These are phyloP conservation scores for Scophthalmus maximus DNA, from an alignment of 2,113 vertebrate species.

Conservation along the genomic window DNA sequence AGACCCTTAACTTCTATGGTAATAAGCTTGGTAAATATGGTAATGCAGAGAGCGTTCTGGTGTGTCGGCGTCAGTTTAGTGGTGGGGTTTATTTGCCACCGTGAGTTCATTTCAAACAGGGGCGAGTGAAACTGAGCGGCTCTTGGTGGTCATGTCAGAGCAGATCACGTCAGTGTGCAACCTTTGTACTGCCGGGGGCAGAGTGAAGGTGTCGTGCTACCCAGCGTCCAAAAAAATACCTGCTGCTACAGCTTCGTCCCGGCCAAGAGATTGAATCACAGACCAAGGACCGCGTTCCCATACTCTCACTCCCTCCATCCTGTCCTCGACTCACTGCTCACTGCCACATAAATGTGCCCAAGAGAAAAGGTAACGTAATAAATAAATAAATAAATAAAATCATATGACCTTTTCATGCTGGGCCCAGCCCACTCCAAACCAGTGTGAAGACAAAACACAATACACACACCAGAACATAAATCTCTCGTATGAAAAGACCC, in stretches of 20 bases:
- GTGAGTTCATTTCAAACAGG: too few species aligned
- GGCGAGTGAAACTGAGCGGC: too few species aligned
- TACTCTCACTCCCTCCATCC: neutral
- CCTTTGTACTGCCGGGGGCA: neutral
- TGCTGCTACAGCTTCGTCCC: neutral
- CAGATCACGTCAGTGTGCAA: neutral
- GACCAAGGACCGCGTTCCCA: neutral
- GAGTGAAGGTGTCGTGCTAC: neutral
- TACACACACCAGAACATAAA: too few species aligned
- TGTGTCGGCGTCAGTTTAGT: too few species aligned
- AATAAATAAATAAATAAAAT: neutral
- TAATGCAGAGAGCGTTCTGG: too few species aligned
- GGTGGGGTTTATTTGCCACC: neutral
- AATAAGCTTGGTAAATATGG: too few species aligned
- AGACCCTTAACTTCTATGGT: too few species aligned
- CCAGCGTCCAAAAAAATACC: neutral
- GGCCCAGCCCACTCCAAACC: too few species aligned
- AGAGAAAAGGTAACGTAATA: too few species aligned
- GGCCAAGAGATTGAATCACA: neutral
- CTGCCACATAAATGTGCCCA: neutral
- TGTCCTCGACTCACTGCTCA: neutral
- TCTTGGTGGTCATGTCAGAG: neutral
- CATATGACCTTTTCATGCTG: too few species aligned
- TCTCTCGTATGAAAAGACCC: too few species aligned
- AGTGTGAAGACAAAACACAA: too few species aligned